phyloP scores from a whole-genome alignment of 2,113 vertebrate species.

The Camelus bactrianus region DNA sequence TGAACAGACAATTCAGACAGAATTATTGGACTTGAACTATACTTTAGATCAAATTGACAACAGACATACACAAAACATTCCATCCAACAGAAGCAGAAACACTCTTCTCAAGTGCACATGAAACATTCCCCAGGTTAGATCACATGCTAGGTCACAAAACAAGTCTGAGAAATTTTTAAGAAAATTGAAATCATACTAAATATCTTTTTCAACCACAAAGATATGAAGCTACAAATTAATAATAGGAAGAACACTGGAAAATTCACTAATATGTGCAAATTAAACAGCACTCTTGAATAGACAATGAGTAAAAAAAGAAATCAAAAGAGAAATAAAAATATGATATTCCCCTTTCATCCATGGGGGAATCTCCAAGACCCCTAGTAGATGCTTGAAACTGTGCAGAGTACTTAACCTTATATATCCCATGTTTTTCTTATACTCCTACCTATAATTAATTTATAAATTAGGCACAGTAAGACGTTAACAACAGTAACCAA shows the following conservation, averaged over 20 bases:
- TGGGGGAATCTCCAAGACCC: not conserved
- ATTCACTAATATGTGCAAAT: not conserved
- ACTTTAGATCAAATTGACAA: not conserved
- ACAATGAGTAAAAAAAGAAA: not conserved
- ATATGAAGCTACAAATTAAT: not conserved
- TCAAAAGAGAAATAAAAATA: not conserved
- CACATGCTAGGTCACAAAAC: not conserved
- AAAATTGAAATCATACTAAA: not conserved
- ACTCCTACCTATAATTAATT: not conserved
- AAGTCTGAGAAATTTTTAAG: not conserved
- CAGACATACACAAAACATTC: not conserved
- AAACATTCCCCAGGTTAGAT: not conserved
- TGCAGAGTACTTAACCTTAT: not conserved
- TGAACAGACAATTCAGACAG: not conserved
- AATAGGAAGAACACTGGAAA: not conserved
- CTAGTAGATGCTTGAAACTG: not conserved
- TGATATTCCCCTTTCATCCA: too few species aligned
- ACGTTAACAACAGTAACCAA: not conserved
- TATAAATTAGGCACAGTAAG: not conserved
- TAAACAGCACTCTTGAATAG: not conserved
- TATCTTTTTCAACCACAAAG: not conserved
- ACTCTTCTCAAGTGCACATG: not conserved
- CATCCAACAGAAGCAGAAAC: not conserved
- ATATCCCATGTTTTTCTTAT: not conserved
- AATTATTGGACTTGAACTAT: not conserved